Base-by-base conservation (phyloP, 2,797 vertebrate genomes). In the Mionectes olivaceus region DNA sequence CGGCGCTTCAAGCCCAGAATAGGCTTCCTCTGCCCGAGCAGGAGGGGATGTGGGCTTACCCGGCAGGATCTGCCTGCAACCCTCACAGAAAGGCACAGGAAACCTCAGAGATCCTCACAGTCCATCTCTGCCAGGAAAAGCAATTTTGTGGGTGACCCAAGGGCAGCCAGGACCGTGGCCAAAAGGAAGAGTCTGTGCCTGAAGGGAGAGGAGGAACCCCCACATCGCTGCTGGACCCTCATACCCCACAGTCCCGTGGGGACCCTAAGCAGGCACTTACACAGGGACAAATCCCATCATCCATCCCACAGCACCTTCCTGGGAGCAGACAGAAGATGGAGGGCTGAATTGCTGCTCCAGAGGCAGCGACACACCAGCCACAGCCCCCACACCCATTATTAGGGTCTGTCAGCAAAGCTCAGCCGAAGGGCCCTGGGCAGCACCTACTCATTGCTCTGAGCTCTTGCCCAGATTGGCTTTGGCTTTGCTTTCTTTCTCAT, bases 201-300 rank as follows among this genome's bases (percentile, higher is more conserved):
- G 21, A 19, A 16, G 27, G 37, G 18, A 35, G n/a, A 86, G 37
- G 4, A 65, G 50, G 12, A 75, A 33, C 44, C 25, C n/a, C 23
- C 28, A 11, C 10, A 2, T 27, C 0, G 1, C 75, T 80, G 71
- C 41, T 5, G 3, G 61, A 35, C 17, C 15, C n/a, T 44, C 1
- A 0, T 7, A 32, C 1, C 63, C 35, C 1, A 0, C 25, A 74
- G 32, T 7, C 28, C 30, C 5, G 0, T 0, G 6, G 52, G 39
- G 9, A 61, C 23, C 24, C 30, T 21, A 3, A 21, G 12, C 19
- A 50, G 35, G 7, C 4, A 2, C 5, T 3, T 2, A 19, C 3
- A 10, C 3, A 18, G 46, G 19, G 46, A 44, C 28, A 35, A 49
- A 30, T 47, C 33, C 46, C 46, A 56, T 23, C 53, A 27, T 13